Base-by-base conservation (phyloP, 1,140 invertebrate genomes). In the Tetramorium simillimum region DNA sequence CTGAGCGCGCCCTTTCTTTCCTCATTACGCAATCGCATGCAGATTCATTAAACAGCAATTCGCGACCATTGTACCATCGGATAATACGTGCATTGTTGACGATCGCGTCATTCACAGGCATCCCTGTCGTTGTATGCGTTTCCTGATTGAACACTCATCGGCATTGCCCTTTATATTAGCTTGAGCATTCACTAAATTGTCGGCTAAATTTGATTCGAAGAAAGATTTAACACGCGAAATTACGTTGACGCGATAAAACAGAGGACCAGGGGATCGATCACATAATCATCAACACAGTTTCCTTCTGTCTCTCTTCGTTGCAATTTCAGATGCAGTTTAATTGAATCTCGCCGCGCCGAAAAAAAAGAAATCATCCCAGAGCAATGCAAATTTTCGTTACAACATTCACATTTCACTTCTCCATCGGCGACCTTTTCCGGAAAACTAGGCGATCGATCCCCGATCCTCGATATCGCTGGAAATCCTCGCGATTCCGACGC, bases 31-130 rank as follows among this genome's bases (percentile, higher is more conserved):
- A 84, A 84, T 43, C 53, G 80, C 51, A 18, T 37, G 24, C 51
- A 14, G 53, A 60, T 75, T 84, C 80, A 73, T 84, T 84, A 84
- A 84, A 73, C 80, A 60, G 18, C 80, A 69, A 84, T 84, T 60
- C 80, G 80, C 69, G 40, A 75, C 69, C 58, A 84, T 84, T 84
- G 80, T 84, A 46, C 21, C 56, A 24, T 37, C 53, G 80, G 40
- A 84, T 84, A 84, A 84, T 84, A 28, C 69, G 40, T 24, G 80
- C 21, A 84, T 84, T 84, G 80, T 84, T 46, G 80, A 46, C 53
- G n/a, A 75, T 75, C 67, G 40, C 43, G 69, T 84, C 80, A 84
- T 75, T 73, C 80, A 58, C 80, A 46, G 67, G 24, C 40, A 37
- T 82, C 28, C 40, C 24, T 18, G 24, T 21, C 18, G 37, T 33